phyloP scores from a whole-genome alignment of 2,888 invertebrate genomes.

The Emmelina monodactyla region DNA sequence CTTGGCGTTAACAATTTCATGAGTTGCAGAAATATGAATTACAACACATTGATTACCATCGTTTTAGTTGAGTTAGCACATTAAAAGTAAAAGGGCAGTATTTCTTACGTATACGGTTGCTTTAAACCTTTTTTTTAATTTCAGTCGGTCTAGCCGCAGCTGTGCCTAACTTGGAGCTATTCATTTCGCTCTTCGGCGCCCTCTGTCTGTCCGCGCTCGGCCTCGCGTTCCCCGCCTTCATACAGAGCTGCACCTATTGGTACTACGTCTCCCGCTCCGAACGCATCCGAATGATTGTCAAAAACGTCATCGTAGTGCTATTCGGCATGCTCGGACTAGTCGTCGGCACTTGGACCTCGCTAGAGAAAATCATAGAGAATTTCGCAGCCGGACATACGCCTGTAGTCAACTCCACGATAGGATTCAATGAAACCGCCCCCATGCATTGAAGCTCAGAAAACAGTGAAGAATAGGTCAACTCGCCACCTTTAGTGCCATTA shows the following conservation, averaged over 20 bases:
- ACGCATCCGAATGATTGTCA: slow-evolving; percentile 65
- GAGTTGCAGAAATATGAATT: too few relatives aligned
- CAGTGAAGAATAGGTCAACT: background rate
- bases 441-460: slow-evolving; percentile 10
- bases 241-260: slow-evolving; percentile 87
- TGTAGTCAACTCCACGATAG: slow-evolving; percentile 16
- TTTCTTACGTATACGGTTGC: too few relatives aligned
- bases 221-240: slow-evolving; percentile 88
- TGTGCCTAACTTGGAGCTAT: slow-evolving; percentile 84
- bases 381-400: slow-evolving; percentile 27
- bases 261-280: slow-evolving; percentile 64
- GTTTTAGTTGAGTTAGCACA: too few relatives aligned
- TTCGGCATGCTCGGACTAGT: slow-evolving; percentile 73
- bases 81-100: too few relatives aligned
- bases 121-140: slow-evolving; percentile 21
- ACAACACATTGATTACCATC: too few relatives aligned
- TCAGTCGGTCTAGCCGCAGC: slow-evolving; percentile 84
- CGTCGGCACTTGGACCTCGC: slow-evolving; percentile 74
- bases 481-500: background rate
- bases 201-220: slow-evolving; percentile 88
- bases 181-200: slow-evolving; percentile 86
- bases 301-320: slow-evolving; percentile 69
- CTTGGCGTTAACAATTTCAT: too few relatives aligned
- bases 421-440: slow-evolving; percentile 17
- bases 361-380: slow-evolving; percentile 68